Conservation (phyloP, 2,888 invertebrate genomes). For the Cerastis leucographa region DNA sequence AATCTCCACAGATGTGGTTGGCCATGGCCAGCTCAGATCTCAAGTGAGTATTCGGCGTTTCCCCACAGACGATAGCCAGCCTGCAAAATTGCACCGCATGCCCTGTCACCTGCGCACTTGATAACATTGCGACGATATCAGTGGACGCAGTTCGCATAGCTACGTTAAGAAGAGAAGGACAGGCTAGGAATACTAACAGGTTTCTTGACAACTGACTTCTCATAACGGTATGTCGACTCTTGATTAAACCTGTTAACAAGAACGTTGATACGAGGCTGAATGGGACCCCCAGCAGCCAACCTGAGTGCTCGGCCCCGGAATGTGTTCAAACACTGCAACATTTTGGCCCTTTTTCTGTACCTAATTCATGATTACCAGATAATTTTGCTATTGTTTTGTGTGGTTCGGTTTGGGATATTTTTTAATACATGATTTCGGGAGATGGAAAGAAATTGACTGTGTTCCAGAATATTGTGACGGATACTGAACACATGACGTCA, state of each 20-base stretch:
- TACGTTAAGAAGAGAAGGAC: background rate
- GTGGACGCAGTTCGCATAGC: background rate
- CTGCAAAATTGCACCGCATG: background rate
- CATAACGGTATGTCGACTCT: constrained; percentile 67
- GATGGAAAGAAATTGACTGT: constrained; percentile 16
- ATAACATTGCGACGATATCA: background rate
- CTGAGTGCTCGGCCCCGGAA: constrained; percentile 30
- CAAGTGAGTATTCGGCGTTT: background rate
- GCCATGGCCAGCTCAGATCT: background rate
- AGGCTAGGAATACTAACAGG: constrained; percentile 70
- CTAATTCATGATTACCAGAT: constrained; percentile 50
- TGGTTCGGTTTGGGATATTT: constrained; percentile 21
- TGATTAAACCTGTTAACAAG: constrained; percentile 67
- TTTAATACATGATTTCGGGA: constrained; percentile 48
- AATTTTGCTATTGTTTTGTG: constrained; percentile 25
- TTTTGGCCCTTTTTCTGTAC: constrained; percentile 34
- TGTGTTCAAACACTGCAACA: constrained; percentile 52
- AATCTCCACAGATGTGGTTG: background rate
- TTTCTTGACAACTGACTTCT: constrained; percentile 68
- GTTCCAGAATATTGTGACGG: constrained; percentile 36
- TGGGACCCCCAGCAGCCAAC: background rate
- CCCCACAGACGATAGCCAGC: background rate
- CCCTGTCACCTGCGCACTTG: background rate
- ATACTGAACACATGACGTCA: background rate
- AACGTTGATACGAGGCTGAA: constrained; percentile 33